phyloP scores from a whole-genome alignment of 2,113 vertebrate species.

The Triplophysa tibetana region DNA sequence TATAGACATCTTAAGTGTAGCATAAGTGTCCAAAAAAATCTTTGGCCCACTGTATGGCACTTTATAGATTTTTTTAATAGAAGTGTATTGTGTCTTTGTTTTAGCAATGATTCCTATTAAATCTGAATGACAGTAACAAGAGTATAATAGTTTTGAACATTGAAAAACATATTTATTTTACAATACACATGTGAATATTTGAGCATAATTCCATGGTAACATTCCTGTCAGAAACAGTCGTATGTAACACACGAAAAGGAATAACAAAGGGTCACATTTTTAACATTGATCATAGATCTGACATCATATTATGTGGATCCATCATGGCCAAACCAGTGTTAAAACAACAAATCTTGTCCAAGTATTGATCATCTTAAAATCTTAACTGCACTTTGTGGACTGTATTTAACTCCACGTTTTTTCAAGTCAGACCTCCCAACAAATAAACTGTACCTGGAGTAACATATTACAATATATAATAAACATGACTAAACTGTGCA shows the following conservation, averaged over 20 bases:
- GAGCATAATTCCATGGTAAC: not conserved
- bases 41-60: too few relatives aligned
- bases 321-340: not conserved
- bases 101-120: not conserved
- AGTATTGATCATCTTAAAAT: not conserved
- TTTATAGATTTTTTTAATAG: too few relatives aligned
- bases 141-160: not conserved
- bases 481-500: slow-evolving; percentile 39
- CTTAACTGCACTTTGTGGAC: slow-evolving; percentile 23
- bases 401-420: slow-evolving; percentile 12
- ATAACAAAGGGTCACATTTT: not conserved
- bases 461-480: slow-evolving; percentile 35
- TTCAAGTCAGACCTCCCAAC: slow-evolving; percentile 42
- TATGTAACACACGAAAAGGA: not conserved
- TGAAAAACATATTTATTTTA: slow-evolving; percentile 25
- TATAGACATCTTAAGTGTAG: too few relatives aligned
- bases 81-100: too few relatives aligned
- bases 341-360: not conserved
- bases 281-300: slow-evolving; percentile 34
- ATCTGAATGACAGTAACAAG: not conserved
- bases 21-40: too few relatives aligned
- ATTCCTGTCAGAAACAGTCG: not conserved
- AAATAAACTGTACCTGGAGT: slow-evolving; percentile 2
- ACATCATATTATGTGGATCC: slow-evolving; percentile 47
- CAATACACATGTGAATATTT: slow-evolving; percentile 9